Conservation (phyloP, 2,797 vertebrate species). For the Sus cebifrons region DNA sequence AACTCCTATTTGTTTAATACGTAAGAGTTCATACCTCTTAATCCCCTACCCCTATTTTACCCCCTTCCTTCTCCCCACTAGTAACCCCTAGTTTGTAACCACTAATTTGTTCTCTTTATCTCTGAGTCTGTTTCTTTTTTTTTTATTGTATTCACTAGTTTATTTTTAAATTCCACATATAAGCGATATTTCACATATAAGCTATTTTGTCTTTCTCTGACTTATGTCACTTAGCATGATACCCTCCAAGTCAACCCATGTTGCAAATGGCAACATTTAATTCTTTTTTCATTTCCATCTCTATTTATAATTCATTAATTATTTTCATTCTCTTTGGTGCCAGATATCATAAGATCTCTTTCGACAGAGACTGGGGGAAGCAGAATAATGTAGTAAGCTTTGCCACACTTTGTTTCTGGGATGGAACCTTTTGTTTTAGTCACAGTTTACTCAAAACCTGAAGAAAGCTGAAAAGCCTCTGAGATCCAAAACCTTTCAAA, state of each 20-base stretch:
- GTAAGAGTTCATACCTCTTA: background rate
- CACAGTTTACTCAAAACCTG: background rate
- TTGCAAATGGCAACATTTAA: background rate
- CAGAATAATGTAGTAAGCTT: background rate
- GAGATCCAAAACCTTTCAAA: slow-evolving; percentile 21
- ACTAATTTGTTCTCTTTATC: background rate
- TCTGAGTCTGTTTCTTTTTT: background rate
- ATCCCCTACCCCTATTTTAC: background rate
- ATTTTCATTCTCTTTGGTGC: slow-evolving; percentile 13
- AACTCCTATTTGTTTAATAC: background rate
- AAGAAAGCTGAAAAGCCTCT: slow-evolving; percentile 17
- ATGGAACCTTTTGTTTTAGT: background rate
- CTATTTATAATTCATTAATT: background rate
- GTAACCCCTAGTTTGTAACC: background rate
- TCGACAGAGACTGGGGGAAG: background rate
- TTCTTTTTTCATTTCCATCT: background rate
- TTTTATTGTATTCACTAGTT: too few species aligned
- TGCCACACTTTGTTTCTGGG: slow-evolving; percentile 2
- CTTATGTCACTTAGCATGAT: background rate
- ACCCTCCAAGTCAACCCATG: background rate
- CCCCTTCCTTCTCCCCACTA: background rate
- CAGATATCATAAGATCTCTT: background rate
- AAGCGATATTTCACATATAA: background rate
- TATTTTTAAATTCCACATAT: background rate
- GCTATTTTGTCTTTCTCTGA: background rate